phyloP scores from a whole-genome alignment of 2,888 invertebrate genomes.

The Cryptops parisi region DNA sequence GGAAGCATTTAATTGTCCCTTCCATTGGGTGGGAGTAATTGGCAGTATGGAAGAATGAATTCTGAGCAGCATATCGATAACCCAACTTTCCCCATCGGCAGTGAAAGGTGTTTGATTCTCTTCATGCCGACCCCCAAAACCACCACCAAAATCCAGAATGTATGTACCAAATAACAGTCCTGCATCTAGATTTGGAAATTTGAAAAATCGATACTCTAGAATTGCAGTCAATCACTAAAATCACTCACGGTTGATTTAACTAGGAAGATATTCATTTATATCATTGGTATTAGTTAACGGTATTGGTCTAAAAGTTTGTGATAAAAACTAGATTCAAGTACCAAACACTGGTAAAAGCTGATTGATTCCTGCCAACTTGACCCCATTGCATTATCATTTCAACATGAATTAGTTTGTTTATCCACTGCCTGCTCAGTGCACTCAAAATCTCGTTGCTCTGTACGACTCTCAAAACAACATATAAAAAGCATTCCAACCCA shows the following conservation, averaged over 20 bases:
- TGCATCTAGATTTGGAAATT: background rate
- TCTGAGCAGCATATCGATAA: background rate
- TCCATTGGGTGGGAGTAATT: background rate
- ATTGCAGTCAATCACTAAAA: background rate
- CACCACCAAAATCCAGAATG: too few species aligned
- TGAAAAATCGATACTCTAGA: background rate
- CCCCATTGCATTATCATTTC: background rate
- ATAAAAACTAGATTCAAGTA: conserved; percentile 2
- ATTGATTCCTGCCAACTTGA: background rate
- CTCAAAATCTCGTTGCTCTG: too few species aligned
- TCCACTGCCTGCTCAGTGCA: too few species aligned
- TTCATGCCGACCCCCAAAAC: too few species aligned
- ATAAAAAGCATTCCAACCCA: too few species aligned
- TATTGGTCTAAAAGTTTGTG: background rate
- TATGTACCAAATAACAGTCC: background rate
- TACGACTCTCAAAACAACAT: too few species aligned
- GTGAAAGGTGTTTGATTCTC: background rate
- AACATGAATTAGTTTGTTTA: too few species aligned
- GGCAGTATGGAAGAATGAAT: background rate
- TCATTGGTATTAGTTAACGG: background rate
- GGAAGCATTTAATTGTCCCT: background rate
- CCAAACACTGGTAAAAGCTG: conserved; percentile 4
- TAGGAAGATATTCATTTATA: background rate
- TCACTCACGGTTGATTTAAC: background rate
- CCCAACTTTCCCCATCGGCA: background rate